Evolutionary conservation across 1,140 invertebrate genomes (phyloP).

Genomic region (Diachasma alloeum): DNA sequence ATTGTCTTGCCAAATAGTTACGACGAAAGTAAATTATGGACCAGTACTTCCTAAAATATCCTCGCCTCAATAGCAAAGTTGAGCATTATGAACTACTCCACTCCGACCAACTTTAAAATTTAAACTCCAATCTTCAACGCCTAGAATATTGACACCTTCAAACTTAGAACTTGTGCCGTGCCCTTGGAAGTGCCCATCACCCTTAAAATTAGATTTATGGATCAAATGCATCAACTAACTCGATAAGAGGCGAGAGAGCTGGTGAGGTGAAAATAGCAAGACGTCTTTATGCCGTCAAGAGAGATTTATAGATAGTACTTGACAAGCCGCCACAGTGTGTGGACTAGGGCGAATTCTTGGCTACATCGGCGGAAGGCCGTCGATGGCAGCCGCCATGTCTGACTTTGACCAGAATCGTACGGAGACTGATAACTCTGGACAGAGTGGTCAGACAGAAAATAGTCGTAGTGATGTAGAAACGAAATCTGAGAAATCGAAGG

Average conservation of each 20-base stretch:
- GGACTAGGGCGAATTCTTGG: constrained; percentile 62
- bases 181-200: not conserved
- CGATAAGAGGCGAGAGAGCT: not conserved
- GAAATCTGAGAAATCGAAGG: constrained; percentile 38
- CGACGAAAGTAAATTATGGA: not conserved
- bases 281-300: constrained; percentile 36
- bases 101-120: not conserved
- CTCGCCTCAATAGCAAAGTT: not conserved
- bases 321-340: constrained; percentile 59
- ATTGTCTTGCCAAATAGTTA: not conserved
- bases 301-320: constrained; percentile 38
- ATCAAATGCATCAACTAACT: not conserved
- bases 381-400: constrained; percentile 61
- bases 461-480: constrained; percentile 16
- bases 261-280: constrained; percentile 3
- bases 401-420: constrained; percentile 29
- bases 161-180: not conserved
- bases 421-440: constrained; percentile 28
- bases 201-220: not conserved
- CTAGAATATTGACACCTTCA: not conserved
- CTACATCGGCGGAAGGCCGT: constrained; percentile 63
- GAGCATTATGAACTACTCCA: not conserved
- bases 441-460: constrained; percentile 46
- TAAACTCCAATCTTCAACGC: not conserved
- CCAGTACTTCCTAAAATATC: not conserved